These are phyloP conservation scores for Oxyruncus cristatus DNA, from an alignment of 2,113 vertebrate species.

Conservation along the genomic window DNA sequence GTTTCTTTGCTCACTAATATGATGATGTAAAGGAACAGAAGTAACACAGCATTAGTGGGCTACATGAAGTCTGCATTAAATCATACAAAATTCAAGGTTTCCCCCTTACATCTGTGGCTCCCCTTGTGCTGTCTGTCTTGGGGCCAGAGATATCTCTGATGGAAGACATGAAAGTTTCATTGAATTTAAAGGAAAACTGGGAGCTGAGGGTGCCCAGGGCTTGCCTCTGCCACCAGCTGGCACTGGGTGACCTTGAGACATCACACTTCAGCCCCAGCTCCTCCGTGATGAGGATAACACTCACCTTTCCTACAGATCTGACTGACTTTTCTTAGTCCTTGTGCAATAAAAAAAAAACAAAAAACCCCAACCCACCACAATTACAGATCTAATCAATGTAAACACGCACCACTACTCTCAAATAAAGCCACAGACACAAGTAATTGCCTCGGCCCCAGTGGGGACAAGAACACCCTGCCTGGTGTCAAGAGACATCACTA, in stretches of 20 bases:
- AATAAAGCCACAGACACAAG: background rate
- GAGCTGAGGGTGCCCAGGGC: background rate
- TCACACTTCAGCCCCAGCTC: background rate
- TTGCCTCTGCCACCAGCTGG: background rate
- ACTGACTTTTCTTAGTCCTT: background rate
- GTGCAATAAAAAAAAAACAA: background rate
- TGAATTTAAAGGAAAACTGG: background rate
- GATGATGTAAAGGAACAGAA: background rate
- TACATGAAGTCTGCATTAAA: background rate
- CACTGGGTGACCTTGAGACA: constrained; percentile 35
- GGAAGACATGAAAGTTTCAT: background rate
- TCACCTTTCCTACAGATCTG: background rate
- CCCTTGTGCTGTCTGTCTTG: background rate
- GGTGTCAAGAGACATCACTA: background rate
- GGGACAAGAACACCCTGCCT: background rate
- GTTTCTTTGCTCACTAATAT: background rate
- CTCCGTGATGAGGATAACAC: background rate
- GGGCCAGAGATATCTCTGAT: background rate
- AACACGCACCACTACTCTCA: background rate
- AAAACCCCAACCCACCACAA: background rate
- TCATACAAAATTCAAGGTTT: background rate
- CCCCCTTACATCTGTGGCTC: background rate
- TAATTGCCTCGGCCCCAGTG: background rate
- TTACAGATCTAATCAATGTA: background rate
- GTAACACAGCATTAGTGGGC: background rate